phyloP scores from a whole-genome alignment of 2,888 invertebrate species.

The Eulithis testata region DNA sequence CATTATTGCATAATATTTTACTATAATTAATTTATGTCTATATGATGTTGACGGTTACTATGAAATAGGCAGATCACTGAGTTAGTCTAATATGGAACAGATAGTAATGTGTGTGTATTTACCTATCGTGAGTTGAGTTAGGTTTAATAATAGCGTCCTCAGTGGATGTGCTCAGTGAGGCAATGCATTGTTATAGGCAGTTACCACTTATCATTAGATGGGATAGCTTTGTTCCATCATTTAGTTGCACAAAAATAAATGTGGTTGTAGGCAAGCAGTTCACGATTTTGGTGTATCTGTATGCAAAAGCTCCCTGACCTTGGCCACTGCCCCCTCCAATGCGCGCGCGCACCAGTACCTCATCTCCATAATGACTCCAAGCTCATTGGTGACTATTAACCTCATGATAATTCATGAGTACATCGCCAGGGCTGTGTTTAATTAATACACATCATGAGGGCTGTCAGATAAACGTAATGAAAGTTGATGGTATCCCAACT shows the following conservation, averaged over 20 bases:
- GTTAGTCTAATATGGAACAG: too few relatives aligned
- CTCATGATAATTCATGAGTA: constrained; percentile 80
- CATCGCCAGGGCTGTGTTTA: constrained; percentile 64
- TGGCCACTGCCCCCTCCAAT: constrained; percentile 55
- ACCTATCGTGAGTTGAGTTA: too few relatives aligned
- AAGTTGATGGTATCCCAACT: constrained; percentile 34
- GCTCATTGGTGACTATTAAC: constrained; percentile 84
- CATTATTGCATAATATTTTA: too few relatives aligned
- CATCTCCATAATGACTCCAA: constrained; percentile 83
- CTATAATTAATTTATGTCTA: too few relatives aligned
- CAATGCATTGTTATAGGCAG: too few relatives aligned
- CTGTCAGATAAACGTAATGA: constrained; percentile 77
- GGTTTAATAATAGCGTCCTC: too few relatives aligned
- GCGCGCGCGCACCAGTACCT: constrained; percentile 65
- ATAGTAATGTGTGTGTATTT: too few relatives aligned
- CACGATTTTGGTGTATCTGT: constrained; percentile 19
- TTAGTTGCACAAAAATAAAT: neutral
- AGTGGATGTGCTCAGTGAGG: too few relatives aligned
- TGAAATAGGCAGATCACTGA: too few relatives aligned
- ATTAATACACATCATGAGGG: constrained; percentile 82
- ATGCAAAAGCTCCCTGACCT: constrained; percentile 30
- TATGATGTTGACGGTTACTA: too few relatives aligned
- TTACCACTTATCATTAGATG: too few relatives aligned
- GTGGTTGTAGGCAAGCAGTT: neutral
- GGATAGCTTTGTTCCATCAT: too few relatives aligned